Evolutionary conservation across 1,140 invertebrate species (phyloP).

Genomic region (Phymastichus coffea): DNA sequence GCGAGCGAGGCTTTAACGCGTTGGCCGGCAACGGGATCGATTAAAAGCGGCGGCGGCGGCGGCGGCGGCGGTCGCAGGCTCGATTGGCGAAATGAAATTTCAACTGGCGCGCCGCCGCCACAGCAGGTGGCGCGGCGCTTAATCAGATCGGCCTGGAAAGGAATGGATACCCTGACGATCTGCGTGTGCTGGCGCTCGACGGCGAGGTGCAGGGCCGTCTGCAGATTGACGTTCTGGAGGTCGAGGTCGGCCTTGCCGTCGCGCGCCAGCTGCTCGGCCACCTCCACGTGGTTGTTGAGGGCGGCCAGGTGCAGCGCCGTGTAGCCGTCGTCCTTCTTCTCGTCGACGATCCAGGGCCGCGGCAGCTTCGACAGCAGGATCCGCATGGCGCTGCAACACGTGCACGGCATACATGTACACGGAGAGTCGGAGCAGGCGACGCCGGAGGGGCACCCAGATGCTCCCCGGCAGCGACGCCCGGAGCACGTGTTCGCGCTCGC

Average conservation of each 20-base stretch:
- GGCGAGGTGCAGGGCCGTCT: conserved; percentile 92
- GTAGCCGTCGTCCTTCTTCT: conserved; percentile 98
- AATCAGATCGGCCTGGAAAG: no score
- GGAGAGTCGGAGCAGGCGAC: no score
- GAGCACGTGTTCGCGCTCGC: background rate
- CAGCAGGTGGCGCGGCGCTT: no score
- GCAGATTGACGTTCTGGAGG: conserved; percentile 92
- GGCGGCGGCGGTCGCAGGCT: no score
- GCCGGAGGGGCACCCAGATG: background rate
- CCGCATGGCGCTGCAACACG: conserved; percentile 88
- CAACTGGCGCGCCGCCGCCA: no score
- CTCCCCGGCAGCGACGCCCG: no score
- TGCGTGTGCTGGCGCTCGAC: conserved; percentile 95
- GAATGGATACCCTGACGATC: conserved; percentile 81
- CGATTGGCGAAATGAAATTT: no score
- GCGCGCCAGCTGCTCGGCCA: conserved; percentile 86
- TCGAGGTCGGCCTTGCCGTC: conserved; percentile 90
- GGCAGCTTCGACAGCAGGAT: conserved; percentile 88
- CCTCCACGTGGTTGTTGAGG: conserved; percentile 96
- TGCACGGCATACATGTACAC: no score
- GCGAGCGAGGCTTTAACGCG: no score
- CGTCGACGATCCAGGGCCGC: conserved; percentile 95
- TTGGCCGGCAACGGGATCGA: no score
- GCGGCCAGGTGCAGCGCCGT: conserved; percentile 94
- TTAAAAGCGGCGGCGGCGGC: no score